phyloP scores from a whole-genome alignment of 2,797 vertebrate genomes.

The Paedocypris micromegethes region DNA sequence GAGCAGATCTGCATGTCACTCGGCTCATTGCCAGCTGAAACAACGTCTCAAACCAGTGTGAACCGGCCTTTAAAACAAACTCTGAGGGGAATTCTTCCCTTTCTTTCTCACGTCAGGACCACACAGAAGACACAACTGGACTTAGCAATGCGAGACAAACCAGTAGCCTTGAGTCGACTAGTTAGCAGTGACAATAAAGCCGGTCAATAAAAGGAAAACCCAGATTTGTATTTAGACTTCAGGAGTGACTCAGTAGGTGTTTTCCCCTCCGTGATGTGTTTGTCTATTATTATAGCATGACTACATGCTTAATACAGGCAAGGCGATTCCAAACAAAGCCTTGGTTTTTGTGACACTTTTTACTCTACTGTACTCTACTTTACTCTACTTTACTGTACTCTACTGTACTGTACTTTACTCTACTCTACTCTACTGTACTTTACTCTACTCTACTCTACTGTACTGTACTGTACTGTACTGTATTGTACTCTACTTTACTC shows the following conservation, averaged over 20 bases:
- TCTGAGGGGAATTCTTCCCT: neutral
- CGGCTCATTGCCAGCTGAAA: no score
- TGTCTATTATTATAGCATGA: conserved; percentile 34
- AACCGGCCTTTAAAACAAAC: conserved; percentile 29
- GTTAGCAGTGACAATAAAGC: conserved; percentile 4
- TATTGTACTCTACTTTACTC: no score
- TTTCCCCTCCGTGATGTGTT: conserved; percentile 16
- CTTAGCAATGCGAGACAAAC: conserved; percentile 3
- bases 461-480: no score
- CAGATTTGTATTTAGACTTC: conserved; percentile 19
- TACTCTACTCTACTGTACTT: no score
- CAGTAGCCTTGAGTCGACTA: conserved; percentile 4
- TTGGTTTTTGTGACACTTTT: no score
- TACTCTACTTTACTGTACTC: no score
- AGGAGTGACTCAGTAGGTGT: conserved; percentile 24
- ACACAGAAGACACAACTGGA: conserved; percentile 31
- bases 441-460: no score
- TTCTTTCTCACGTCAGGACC: conserved; percentile 19
- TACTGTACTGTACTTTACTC: no score
- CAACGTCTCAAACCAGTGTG: no score
- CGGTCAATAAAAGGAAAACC: neutral
- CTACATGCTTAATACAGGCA: conserved; percentile 2
- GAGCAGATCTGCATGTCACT: no score
- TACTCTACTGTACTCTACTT: no score
- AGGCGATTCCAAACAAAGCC: no score